Evolutionary conservation across 2,113 vertebrate species (phyloP).

Genomic region (Urocitellus parryii): DNA sequence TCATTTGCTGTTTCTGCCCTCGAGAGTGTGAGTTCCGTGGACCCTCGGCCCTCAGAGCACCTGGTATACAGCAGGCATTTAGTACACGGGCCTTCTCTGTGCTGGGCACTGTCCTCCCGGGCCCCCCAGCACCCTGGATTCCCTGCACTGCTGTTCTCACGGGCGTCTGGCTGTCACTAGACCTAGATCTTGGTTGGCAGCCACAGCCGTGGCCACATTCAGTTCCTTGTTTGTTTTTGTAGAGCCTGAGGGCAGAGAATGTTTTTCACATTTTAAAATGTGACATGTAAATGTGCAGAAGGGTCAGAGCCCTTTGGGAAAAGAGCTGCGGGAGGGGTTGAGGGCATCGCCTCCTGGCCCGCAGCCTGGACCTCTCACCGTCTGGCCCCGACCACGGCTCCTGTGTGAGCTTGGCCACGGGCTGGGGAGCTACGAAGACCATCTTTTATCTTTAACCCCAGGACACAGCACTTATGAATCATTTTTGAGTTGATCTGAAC

Average conservation of each 20-base stretch:
- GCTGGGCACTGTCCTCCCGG: neutral
- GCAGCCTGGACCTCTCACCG: accelerated
- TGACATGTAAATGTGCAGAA: neutral
- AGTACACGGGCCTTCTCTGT: neutral
- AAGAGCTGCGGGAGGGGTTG: neutral
- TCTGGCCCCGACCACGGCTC: accelerated
- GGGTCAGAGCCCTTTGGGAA: neutral
- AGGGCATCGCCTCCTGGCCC: neutral
- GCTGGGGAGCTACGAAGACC: neutral
- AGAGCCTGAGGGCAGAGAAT: neutral
- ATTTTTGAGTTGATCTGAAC: neutral
- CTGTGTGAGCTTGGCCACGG: accelerated
- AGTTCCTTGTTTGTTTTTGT: neutral
- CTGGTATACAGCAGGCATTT: neutral
- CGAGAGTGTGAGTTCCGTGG: accelerated
- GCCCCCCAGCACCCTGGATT: neutral
- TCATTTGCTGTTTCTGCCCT: neutral
- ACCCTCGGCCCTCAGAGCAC: neutral
- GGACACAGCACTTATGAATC: accelerated
- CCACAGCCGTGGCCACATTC: neutral
- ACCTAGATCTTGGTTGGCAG: neutral
- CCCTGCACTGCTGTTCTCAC: accelerated
- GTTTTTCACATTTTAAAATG: neutral
- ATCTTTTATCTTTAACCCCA: neutral
- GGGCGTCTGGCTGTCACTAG: neutral